phyloP scores from a whole-genome alignment of 1,140 invertebrate species.

The Steinernema khuongi region DNA sequence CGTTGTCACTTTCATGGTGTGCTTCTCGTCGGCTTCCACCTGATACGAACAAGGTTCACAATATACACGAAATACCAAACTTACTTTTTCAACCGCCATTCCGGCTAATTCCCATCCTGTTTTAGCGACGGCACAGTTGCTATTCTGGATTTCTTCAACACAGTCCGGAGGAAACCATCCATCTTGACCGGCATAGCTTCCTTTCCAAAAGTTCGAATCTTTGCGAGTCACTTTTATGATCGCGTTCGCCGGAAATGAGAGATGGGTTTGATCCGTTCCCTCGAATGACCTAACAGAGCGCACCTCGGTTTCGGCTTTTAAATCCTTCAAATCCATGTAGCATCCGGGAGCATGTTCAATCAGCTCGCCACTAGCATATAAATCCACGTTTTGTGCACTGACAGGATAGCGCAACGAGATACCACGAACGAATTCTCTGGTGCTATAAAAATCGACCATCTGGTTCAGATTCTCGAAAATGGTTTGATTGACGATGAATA shows the following conservation, averaged over 20 bases:
- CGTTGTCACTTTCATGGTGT: background rate
- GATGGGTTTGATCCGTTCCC: conserved; percentile 36
- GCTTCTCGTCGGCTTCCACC: background rate
- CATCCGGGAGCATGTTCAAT: conserved; percentile 38
- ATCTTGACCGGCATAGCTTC: conserved; percentile 35
- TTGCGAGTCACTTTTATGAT: conserved; percentile 49
- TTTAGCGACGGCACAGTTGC: background rate
- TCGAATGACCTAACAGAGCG: conserved; percentile 42
- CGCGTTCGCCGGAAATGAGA: conserved; percentile 48
- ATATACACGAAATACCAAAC: background rate
- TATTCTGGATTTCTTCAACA: conserved; percentile 41
- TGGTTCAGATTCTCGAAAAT: conserved; percentile 58
- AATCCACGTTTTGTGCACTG: conserved; percentile 48
- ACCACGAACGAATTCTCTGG: conserved; percentile 50
- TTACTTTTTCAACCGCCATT: background rate
- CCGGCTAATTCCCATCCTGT: conserved; percentile 3
- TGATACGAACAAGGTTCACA: background rate
- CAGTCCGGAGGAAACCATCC: conserved; percentile 56
- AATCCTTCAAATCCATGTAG: conserved; percentile 55
- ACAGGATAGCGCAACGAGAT: conserved; percentile 50
- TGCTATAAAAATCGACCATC: conserved; percentile 53
- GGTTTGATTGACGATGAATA: conserved; percentile 56
- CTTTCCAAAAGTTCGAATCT: conserved; percentile 50
- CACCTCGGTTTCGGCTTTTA: conserved; percentile 51
- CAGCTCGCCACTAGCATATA: conserved; percentile 32